These are phyloP conservation scores for Megamerina dolium DNA, from an alignment of 2,888 invertebrate species.

Conservation along the genomic window DNA sequence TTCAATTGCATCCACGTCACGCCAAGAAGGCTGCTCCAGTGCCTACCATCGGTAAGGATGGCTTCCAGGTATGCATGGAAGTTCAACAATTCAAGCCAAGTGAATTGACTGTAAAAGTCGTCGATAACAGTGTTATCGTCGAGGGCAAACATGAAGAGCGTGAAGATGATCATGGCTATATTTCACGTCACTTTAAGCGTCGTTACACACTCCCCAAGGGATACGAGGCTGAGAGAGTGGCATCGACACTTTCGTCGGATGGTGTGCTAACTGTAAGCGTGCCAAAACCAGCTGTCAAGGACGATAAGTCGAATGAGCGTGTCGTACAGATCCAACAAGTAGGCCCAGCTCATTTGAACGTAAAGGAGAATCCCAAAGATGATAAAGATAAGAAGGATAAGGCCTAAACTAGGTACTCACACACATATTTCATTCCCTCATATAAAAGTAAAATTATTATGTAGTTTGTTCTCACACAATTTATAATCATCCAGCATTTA, in stretches of 20 bases:
- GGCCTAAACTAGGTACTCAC: not conserved
- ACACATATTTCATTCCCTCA: not conserved
- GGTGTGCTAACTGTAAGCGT: conserved; percentile 65
- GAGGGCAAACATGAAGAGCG: conserved; percentile 74
- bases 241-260: conserved; percentile 68
- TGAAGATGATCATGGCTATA: conserved; percentile 64
- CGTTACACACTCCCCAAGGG: conserved; percentile 69
- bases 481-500: no score
- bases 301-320: conserved; percentile 49
- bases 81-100: conserved; percentile 73
- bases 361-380: conserved; percentile 45
- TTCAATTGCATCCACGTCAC: conserved; percentile 56
- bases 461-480: no score
- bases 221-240: conserved; percentile 65
- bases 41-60: conserved; percentile 54
- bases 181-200: conserved; percentile 68
- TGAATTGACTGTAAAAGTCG: conserved; percentile 71
- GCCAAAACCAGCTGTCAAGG: conserved; percentile 51
- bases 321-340: conserved; percentile 58
- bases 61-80: conserved; percentile 67
- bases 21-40: conserved; percentile 16
- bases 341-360: conserved; percentile 54
- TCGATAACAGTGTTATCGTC: conserved; percentile 61
- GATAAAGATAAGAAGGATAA: conserved; percentile 5
- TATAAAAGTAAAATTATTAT: not conserved